A percentile compares a stretch with the other conserved stretches of the same genome.
These are phyloP conservation scores for Caranx ignobilis DNA, from an alignment of 2,113 vertebrate species.

Conservation along the genomic window DNA sequence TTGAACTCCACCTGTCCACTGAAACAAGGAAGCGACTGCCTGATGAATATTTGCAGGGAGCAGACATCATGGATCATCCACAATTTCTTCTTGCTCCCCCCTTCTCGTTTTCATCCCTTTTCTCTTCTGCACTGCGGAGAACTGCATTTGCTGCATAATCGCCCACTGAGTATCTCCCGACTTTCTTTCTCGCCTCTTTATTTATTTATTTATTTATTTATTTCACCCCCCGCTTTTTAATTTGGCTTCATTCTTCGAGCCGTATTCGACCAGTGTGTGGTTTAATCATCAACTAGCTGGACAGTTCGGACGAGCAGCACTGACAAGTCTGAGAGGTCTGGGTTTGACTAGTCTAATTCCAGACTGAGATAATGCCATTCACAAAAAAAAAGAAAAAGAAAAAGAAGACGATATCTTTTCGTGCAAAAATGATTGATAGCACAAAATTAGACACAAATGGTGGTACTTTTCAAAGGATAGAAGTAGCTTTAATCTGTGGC, in stretches of 20 bases:
- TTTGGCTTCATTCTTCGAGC: conserved; percentile 54
- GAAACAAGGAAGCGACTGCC: conserved; percentile 4
- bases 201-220: not conserved
- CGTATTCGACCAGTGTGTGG: conserved; percentile 12
- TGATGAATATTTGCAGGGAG: conserved; percentile 44
- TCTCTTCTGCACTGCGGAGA: conserved; percentile 74
- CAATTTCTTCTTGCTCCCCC: conserved; percentile 42
- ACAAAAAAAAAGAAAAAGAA: not conserved
- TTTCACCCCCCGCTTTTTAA: conserved; percentile 32
- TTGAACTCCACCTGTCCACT: conserved; percentile 13
- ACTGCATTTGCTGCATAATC: conserved; percentile 87
- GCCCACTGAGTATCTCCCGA: conserved; percentile 80
- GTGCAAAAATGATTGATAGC: conserved; percentile 46
- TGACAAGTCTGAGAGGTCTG: conserved; percentile 22
- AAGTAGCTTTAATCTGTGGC: conserved; percentile 33
- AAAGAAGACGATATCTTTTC: not conserved
- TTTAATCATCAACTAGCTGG: conserved; percentile 43
- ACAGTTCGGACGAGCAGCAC: conserved; percentile 18
- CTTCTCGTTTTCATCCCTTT: conserved; percentile 61
- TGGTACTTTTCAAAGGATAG: conserved; percentile 33
- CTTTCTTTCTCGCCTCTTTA: conserved; percentile 62
- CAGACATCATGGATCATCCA: conserved; percentile 63
- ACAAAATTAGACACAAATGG: conserved; percentile 44
- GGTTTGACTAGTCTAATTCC: conserved; percentile 28
- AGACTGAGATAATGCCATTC: conserved; percentile 23